Conservation (phyloP, 2,888 invertebrate genomes). For the Allacma fusca region DNA sequence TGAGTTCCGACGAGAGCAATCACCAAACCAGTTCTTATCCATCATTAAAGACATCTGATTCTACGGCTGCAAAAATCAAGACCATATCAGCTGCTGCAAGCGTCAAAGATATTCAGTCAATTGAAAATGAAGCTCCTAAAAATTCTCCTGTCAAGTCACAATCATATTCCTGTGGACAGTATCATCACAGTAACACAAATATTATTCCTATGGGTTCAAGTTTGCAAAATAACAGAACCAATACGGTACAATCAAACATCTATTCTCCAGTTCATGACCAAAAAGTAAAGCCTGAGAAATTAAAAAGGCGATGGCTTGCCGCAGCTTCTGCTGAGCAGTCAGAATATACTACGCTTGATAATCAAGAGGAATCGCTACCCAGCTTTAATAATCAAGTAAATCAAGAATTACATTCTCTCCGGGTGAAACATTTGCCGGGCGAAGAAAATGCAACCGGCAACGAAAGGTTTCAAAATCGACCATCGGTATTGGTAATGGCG, state of each 20-base stretch:
- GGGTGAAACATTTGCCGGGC: not conserved
- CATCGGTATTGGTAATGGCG: slow-evolving; percentile 62
- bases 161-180: not conserved
- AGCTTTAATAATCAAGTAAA: slow-evolving; percentile 36
- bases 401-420: not conserved
- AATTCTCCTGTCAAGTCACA: slow-evolving; percentile 10
- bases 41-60: not conserved
- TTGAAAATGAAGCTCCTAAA: slow-evolving; percentile 21
- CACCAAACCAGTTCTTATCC: slow-evolving; percentile 10
- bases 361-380: not conserved
- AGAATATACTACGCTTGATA: not conserved
- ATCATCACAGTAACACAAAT: slow-evolving; percentile 6
- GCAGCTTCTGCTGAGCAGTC: slow-evolving; percentile 47
- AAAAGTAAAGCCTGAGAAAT: slow-evolving; percentile 55
- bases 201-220: slow-evolving; percentile 31
- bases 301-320: slow-evolving; percentile 60
- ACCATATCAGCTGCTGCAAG: not conserved
- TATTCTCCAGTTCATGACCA: not conserved
- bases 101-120: not conserved
- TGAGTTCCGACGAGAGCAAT: slow-evolving; percentile 32
- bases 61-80: not conserved
- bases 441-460: not conserved
- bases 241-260: slow-evolving; percentile 2
- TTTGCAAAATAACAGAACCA: slow-evolving; percentile 25
- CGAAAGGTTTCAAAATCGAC: slow-evolving; percentile 45